Evolutionary conservation across 2,113 vertebrate species (phyloP).

Genomic region (Ploceus nigricollis): DNA sequence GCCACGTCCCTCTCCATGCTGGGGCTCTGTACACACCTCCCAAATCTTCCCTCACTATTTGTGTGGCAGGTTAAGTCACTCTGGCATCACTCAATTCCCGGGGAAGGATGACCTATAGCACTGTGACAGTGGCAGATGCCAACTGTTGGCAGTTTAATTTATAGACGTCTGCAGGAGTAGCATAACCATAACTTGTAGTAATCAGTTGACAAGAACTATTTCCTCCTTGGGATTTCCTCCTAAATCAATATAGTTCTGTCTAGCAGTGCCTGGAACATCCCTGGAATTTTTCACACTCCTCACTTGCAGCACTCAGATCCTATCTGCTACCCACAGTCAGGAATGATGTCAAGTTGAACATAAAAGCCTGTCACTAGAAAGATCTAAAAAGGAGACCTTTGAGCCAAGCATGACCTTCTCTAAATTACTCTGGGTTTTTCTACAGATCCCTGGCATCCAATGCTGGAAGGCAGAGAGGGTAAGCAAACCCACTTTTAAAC

Average conservation of each 20-base stretch:
- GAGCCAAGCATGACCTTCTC: neutral
- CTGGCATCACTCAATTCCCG: neutral
- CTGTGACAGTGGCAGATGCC: constrained; percentile 38
- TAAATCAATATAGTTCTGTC: constrained; percentile 38
- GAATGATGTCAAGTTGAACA: neutral
- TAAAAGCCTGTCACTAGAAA: neutral
- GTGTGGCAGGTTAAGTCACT: neutral
- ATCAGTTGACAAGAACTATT: constrained; percentile 54
- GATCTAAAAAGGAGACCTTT: neutral
- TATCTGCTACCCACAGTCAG: neutral
- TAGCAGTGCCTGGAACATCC: neutral
- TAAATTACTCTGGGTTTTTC: neutral
- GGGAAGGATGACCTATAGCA: neutral
- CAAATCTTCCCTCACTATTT: neutral
- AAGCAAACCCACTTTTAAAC: neutral
- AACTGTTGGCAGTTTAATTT: constrained; percentile 30
- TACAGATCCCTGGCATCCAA: neutral
- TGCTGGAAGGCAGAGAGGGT: neutral
- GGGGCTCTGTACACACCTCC: neutral
- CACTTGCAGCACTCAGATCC: neutral
- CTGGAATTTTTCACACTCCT: constrained; percentile 6
- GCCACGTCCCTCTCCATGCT: neutral
- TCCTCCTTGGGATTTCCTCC: constrained; percentile 55
- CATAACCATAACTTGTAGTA: constrained; percentile 35
- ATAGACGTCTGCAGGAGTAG: neutral